Evolutionary conservation across 2,888 invertebrate genomes (phyloP), one percentile per base, ranked within the genome.

Genomic region (Pilophorus perplexus): DNA sequence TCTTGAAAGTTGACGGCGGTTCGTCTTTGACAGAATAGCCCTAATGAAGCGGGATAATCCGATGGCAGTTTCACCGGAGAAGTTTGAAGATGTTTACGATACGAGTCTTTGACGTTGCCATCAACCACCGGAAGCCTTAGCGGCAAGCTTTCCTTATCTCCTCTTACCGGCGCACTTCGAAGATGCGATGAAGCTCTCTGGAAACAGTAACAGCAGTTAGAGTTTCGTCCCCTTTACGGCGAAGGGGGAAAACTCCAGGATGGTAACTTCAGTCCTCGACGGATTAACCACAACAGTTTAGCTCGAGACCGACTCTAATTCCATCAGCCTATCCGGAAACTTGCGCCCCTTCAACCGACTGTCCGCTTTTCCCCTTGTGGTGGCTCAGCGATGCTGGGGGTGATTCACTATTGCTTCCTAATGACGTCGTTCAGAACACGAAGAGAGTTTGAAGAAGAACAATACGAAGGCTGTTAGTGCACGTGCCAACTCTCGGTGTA

Each of bases 201-300:
- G 54, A 37, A 55, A 55, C 54, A 22, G 54, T 55, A 55, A 55
- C 54, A 55, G 33, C 54, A 55, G 37, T 55, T 54, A 33, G 4
- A 33, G 20, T 18, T 37, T 2, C 28, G 33, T 28, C 37, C 12
- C 50, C 50, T 50, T 27, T 50, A 42, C 42, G 14, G 12, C 5
- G 42, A 42, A 42, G 42, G 14, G 28, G 54, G 50, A 25, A 16
- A 14, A 23, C 46, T 46, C 20, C 12, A n/a, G 46, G 46, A 23
- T 16, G 50, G 50, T 50, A 57, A 57, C 40, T 57, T 57, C 57
- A 28, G 37, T 40, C 40, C 60, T 25, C 28, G 46, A 37, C n/a
- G 38, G 60, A 60, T 60, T 60, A 60, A 42, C 60, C 60, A 46
- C 60, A 60, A 46, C 60, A 60, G 46, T 60, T 60, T 60, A 60